Percentiles rank a stretch among this genome's conserved stretches.
Evolutionary conservation across 23 tunicate species (phyloP).

Genomic region (Styela plicata): DNA sequence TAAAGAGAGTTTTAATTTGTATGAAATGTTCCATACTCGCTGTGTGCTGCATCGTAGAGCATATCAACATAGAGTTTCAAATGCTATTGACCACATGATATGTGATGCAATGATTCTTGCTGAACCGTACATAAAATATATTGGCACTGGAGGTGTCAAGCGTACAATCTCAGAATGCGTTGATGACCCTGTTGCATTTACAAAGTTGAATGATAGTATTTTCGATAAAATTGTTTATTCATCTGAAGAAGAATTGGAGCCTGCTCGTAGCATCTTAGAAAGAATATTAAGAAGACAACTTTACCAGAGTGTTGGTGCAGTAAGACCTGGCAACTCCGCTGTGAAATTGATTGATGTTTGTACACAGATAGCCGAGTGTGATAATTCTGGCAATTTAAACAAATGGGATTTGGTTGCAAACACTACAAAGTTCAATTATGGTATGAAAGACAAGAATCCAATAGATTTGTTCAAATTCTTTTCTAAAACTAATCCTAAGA

Average conservation of each 20-base stretch:
- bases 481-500: slow-evolving; percentile 10
- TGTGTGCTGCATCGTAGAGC: slow-evolving; percentile 59
- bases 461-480: slow-evolving; percentile 16
- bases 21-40: slow-evolving; percentile 76
- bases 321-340: neutral
- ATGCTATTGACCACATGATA: slow-evolving; percentile 61
- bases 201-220: slow-evolving; percentile 54
- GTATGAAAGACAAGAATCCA: slow-evolving; percentile 19
- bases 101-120: slow-evolving; percentile 76
- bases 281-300: slow-evolving; percentile 49
- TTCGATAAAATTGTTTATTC: slow-evolving; percentile 51
- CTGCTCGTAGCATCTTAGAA: slow-evolving; percentile 40
- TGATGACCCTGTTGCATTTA: slow-evolving; percentile 47
- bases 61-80: slow-evolving; percentile 60
- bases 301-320: slow-evolving; percentile 47
- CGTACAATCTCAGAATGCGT: slow-evolving; percentile 40
- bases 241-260: neutral
- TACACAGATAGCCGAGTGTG: neutral
- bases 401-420: slow-evolving; percentile 12
- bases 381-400: neutral
- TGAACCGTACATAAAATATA: slow-evolving; percentile 21
- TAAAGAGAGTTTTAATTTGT: slow-evolving; percentile 62
- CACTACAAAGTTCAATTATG: slow-evolving; percentile 4
- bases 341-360: neutral
- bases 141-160: neutral